Evolutionary conservation across 2,888 invertebrate genomes (phyloP), one percentile per base, ranked within the genome.

Genomic region (Apamea monoglypha): DNA sequence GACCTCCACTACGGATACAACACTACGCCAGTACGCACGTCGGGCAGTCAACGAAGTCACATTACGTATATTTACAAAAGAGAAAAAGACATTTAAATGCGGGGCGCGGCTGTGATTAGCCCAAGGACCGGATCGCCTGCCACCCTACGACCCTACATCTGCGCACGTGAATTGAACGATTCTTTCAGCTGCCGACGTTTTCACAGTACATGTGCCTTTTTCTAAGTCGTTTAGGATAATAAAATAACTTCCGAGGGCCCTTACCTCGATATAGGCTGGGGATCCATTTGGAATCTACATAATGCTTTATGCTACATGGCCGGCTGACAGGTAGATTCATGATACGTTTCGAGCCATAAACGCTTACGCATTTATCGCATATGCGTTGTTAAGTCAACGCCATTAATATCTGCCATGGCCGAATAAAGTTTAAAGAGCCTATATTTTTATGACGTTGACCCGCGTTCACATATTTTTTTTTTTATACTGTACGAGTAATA

Each of bases 21-120:
- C 79, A 87, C 83, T 87, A 87, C 88, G 88, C 89, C 91, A 86
- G 87, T 56, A 44, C 78, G 64, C 66, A 83, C 91, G 88, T 89
- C 84, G 90, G 90, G 90, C 91, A 88, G 89, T 91, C 90, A 86
- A 84, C 88, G 83, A 90, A 93, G 90, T 92, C 85, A 91, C 88
- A 86, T 91, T 89, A 90, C 86, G 90, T 92, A 93, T 92, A 94
- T 93, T 94, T 93, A 92, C 91, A 92, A 91, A 89, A 92, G 93
- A 94, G 89, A 92, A 92, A 95, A 94, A 93, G 94, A 92, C 93
- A 95, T 96, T 96, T 96, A 94, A 96, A 96, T 96, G 95, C 96
- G 95, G 95, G 94, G 92, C 95, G 92, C 91, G 92, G 90, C 90
- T 93, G 95, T 95, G 96, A 96, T 97, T 96, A 96, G 95, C 92